phyloP scores from a whole-genome alignment of 1,140 invertebrate genomes.

The Macrobrachium rosenbergii region DNA sequence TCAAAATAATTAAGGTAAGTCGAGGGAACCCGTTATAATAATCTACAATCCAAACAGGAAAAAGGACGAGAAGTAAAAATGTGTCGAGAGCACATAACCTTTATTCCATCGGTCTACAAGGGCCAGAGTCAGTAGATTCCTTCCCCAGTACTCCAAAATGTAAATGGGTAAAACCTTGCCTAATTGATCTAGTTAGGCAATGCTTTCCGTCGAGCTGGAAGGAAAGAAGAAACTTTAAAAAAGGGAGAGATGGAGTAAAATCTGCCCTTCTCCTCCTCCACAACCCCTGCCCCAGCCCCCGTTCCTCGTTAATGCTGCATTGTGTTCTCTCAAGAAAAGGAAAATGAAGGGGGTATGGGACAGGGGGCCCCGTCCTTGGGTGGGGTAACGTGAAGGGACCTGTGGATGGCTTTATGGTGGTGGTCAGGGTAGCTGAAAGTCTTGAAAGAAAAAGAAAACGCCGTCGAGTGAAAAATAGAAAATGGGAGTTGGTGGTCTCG shows the following conservation, averaged over 20 bases:
- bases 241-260: too few species aligned
- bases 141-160: conserved; percentile 41
- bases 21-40: too few species aligned
- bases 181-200: conserved; percentile 58
- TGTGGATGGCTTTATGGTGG: too few species aligned
- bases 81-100: not conserved
- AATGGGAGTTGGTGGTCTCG: not conserved
- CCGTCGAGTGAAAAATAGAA: conserved; percentile 10
- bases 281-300: not conserved
- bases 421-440: too few species aligned
- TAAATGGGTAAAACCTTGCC: conserved; percentile 53
- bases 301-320: conserved; percentile 48
- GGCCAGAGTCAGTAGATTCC: not conserved
- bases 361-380: too few species aligned
- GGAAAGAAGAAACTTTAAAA: not conserved
- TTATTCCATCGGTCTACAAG: not conserved
- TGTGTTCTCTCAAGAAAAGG: conserved; percentile 28
- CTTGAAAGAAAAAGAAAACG: conserved; percentile 10
- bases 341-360: conserved; percentile 5
- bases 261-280: too few species aligned
- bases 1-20: too few species aligned
- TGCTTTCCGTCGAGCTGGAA: conserved; percentile 47
- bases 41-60: not conserved
- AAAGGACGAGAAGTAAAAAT: too few species aligned
- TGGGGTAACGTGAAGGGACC: too few species aligned